Evolutionary conservation across 1,140 invertebrate species (phyloP).

Genomic region (Euglossa dilemma): DNA sequence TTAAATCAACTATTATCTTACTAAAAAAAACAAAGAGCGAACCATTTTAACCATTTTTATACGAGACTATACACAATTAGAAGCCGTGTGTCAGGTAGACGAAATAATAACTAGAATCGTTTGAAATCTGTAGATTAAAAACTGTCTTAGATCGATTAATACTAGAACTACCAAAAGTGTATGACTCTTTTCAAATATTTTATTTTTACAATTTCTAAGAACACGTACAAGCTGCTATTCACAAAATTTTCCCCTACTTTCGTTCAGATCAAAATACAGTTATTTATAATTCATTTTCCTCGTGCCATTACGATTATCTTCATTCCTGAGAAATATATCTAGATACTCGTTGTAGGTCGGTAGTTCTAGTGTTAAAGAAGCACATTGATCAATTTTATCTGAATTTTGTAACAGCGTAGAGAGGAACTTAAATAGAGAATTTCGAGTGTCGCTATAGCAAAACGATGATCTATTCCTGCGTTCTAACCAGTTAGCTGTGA

Average conservation of each 20-base stretch:
- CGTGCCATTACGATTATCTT: too few species aligned
- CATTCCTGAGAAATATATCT: too few species aligned
- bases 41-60: constrained; percentile 29
- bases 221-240: too few species aligned
- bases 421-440: background rate
- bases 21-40: background rate
- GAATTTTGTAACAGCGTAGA: background rate
- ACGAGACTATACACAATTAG: constrained; percentile 1
- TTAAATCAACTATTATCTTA: background rate
- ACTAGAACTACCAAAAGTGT: too few species aligned
- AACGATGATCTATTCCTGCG: background rate
- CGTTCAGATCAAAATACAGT: too few species aligned
- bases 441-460: background rate
- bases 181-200: too few species aligned
- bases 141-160: background rate
- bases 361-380: too few species aligned
- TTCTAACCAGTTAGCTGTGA: too few species aligned
- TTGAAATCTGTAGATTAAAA: background rate
- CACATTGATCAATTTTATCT: background rate
- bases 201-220: too few species aligned
- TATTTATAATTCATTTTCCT: too few species aligned
- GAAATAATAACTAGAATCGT: background rate
- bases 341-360: too few species aligned
- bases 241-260: too few species aligned
- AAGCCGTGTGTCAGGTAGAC: background rate